These are phyloP conservation scores for Gallinago nigripennis DNA, from an alignment of 2,797 vertebrate species.

Conservation along the genomic window DNA sequence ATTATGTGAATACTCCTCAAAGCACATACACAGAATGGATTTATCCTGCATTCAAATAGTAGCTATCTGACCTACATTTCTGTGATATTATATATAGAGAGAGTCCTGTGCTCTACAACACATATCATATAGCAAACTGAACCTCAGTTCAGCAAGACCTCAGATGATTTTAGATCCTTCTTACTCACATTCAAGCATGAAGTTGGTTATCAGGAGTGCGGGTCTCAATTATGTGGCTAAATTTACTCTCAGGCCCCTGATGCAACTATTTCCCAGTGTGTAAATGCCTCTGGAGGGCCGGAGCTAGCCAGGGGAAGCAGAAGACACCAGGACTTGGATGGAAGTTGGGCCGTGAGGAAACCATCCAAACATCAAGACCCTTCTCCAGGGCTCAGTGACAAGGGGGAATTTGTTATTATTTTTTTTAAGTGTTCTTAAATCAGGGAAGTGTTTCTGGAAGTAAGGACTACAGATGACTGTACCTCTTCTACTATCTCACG, in stretches of 20 bases:
- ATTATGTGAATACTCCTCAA: not conserved
- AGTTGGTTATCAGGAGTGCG: not conserved
- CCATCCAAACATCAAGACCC: not conserved
- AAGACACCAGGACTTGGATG: not conserved
- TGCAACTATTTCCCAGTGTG: not conserved
- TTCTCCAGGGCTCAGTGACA: not conserved
- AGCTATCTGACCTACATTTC: not conserved
- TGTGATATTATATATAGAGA: not conserved
- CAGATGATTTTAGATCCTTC: no score
- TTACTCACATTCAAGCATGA: not conserved
- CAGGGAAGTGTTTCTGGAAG: not conserved
- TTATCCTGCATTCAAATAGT: not conserved
- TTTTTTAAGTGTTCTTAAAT: not conserved
- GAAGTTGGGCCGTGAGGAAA: not conserved
- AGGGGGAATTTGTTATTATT: not conserved
- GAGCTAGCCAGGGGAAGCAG: not conserved
- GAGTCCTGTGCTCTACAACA: not conserved
- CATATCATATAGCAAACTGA: not conserved
- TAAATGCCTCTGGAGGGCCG: not conserved
- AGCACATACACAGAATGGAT: not conserved
- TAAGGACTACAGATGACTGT: not conserved
- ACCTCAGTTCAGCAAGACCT: not conserved
- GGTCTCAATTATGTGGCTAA: not conserved
- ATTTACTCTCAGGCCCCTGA: not conserved
- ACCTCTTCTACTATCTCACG: not conserved